phyloP scores from a whole-genome alignment of 2,888 invertebrate genomes.

The Melitaea athalia region DNA sequence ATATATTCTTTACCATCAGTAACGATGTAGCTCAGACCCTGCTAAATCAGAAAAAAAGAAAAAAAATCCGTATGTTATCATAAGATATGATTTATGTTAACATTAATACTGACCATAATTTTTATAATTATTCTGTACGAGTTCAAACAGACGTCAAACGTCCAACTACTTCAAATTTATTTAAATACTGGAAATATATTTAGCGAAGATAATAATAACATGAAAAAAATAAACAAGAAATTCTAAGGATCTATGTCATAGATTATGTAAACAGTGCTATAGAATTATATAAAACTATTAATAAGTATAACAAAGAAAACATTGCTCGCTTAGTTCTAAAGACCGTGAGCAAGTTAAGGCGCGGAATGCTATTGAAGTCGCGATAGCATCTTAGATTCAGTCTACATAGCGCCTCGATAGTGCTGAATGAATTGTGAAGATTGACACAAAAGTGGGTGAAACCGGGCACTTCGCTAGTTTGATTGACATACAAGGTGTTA shows the following conservation, averaged over 20 bases:
- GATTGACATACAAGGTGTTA: slow-evolving; percentile 63
- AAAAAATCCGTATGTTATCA: too few relatives aligned
- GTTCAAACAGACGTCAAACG: too few relatives aligned
- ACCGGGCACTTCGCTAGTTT: slow-evolving; percentile 47
- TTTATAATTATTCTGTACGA: too few relatives aligned
- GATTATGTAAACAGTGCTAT: not conserved
- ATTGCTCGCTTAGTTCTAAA: slow-evolving; percentile 14
- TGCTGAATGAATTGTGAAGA: slow-evolving; percentile 42
- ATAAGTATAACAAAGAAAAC: slow-evolving; percentile 27
- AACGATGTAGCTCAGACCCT: too few relatives aligned
- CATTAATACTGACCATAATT: too few relatives aligned
- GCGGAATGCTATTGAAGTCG: slow-evolving; percentile 31
- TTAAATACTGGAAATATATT: not conserved
- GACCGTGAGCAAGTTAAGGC: slow-evolving; percentile 29
- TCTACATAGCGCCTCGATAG: slow-evolving; percentile 37
- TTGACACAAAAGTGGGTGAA: slow-evolving; percentile 62
- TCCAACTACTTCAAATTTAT: too few relatives aligned
- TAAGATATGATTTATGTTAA: too few relatives aligned
- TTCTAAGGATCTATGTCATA: not conserved
- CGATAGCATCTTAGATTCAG: slow-evolving; percentile 31
- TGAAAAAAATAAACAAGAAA: not conserved
- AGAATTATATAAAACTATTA: slow-evolving; percentile 10
- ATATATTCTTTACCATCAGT: too few relatives aligned
- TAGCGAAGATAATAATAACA: not conserved
- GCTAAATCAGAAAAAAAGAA: too few relatives aligned